Base-by-base conservation (phyloP, 2,113 vertebrate genomes). In the Sialia sialis region DNA sequence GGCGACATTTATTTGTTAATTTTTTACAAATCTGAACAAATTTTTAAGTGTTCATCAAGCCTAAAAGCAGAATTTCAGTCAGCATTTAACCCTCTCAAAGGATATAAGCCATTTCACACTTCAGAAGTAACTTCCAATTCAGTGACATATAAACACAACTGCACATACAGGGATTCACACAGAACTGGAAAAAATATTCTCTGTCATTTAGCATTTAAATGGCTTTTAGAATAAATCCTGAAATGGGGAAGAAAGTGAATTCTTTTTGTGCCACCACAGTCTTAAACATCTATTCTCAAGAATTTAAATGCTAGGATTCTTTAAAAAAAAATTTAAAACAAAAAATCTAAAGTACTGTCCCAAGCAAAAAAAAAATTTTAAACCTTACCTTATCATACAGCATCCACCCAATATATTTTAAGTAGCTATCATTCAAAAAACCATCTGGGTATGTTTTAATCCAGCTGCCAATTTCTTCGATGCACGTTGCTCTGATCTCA, bases 361-460 rank as follows among this genome's bases (percentile, higher is more conserved):
- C 10, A 7, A 44, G 30, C 26, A 54, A 49, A 49, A 68, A 74
- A 74, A 38, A 49, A 51, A 72, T 8, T 2, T 30, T 32, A 29
- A 66, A 43, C 34, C 69, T 88, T 79, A 98, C 99, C 98, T 99
- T 99, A 97, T 99, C 99, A 19, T 98, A 93, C 83, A 99, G 97
- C 98, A 99, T 98, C 99, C 99, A 99, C 62, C 99, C 99, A 86
- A 99, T 56, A 87, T 99, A 99, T 94, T 99, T 99, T 92, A 99
- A 98, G 96, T 98, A 98, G 96, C 97, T 98, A 68, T 99, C 98
- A 60, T 98, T 99, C 94, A 99, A 97, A 87, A 99, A 99, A 16
- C 59, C 94, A 76, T 97, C 96, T 75, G 98, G 98, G 95, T 98
- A 98, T 72, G 98, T 97, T 96, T 98, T 98, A 97, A 99, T 99